Conservation (phyloP, 2,888 invertebrate genomes). For the Ormyrus rosae region DNA sequence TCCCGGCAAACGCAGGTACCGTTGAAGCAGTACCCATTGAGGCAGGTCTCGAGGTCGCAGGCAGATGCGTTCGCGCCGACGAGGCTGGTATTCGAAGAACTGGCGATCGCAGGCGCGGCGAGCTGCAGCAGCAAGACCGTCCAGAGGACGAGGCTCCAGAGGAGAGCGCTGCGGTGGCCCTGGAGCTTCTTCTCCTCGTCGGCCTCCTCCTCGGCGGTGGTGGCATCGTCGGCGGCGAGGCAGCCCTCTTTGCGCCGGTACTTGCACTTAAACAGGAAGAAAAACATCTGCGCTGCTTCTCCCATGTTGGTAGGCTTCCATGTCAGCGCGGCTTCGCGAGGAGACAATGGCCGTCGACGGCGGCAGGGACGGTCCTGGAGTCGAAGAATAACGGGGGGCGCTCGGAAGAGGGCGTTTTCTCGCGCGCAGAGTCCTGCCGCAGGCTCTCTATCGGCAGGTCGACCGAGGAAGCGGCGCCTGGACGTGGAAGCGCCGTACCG, state of each 20-base stretch:
- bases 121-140: constrained; percentile 65
- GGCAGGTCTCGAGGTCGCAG: constrained; percentile 75
- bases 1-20: constrained; percentile 92
- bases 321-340: constrained; percentile 67
- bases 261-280: constrained; percentile 90
- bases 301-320: constrained; percentile 83
- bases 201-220: constrained; percentile 47
- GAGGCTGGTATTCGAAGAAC: constrained; percentile 24
- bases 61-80: constrained; percentile 54
- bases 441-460: background rate
- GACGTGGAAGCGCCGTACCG: too few relatives aligned
- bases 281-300: constrained; percentile 90
- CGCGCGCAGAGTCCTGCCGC: background rate
- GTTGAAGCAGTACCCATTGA: constrained; percentile 86
- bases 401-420: background rate
- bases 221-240: constrained; percentile 67
- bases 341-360: constrained; percentile 73
- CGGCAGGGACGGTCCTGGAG: constrained; percentile 51
- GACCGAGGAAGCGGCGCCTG: too few relatives aligned
- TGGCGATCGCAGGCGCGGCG: constrained; percentile 60
- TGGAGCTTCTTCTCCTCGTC: constrained; percentile 14
- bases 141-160: constrained; percentile 64
- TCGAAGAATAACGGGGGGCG: constrained; percentile 25
- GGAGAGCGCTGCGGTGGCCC: constrained; percentile 5
- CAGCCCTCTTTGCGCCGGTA: constrained; percentile 83